Evolutionary conservation across 2,113 vertebrate genomes (phyloP), one percentile per base, ranked within the genome.

Genomic region (Rhynchomys soricoides): DNA sequence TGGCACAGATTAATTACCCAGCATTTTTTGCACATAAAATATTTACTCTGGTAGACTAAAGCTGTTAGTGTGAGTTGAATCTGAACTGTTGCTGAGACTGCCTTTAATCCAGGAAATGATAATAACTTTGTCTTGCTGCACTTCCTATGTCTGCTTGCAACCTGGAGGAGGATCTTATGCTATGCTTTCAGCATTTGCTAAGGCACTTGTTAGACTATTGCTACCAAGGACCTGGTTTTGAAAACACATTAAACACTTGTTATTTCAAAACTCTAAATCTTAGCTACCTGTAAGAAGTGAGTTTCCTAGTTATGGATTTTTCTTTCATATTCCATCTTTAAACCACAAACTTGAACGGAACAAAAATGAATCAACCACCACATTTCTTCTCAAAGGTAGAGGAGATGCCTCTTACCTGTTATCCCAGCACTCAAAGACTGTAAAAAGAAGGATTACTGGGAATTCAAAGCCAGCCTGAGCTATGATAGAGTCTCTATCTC

Each of bases 11-110:
- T 97, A 78, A 90, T 89, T 97, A 93, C 90, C 88, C 97, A 95
- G 82, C 90, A 91, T 97, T 94, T 96, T 95, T 95, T 95, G 95
- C 95, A 98, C 94, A 94, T 97, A 97, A 96, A 98, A 97, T 97
- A 97, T 97, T 98, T 97, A 96, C 97, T 97, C 90, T 96, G 95
- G 95, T 95, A 96, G 95, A 96, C 95, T 79, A 92, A 93, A 96
- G 95, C 93, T 97, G 95, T 97, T 97, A 62, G 59, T 94, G 68
- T 97, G 92, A 95, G 93, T 94, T 71, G 88, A 87, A 85, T 96
- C 92, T 97, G 93, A 90, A 95, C 74, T 97, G 95, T 96, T 96
- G 95, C 71, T 66, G 97, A 97, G 90, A 95, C 95, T 97, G 93
- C 97, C 96, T 97, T 97, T 97, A 97, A 97, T 97, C 97, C 93